Evolutionary conservation across 2,113 vertebrate species (phyloP).

Genomic region (Channa argus): DNA sequence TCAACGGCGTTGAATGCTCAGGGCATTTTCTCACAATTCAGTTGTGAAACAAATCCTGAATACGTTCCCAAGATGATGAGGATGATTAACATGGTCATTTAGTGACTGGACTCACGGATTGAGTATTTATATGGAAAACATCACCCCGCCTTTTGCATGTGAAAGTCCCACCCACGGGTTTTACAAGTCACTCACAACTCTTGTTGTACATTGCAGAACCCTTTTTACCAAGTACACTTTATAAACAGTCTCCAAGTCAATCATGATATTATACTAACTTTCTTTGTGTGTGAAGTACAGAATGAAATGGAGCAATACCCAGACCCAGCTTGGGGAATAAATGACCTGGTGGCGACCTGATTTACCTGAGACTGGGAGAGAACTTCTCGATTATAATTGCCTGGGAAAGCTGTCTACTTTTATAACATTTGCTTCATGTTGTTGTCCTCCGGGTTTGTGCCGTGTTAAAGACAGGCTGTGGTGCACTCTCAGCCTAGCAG

Average conservation of each 20-base stretch:
- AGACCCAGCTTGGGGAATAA: conserved; percentile 2
- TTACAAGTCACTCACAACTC: conserved; percentile 12
- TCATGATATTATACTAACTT: conserved; percentile 4
- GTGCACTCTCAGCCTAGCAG: too few species aligned
- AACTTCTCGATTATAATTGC: conserved; percentile 20
- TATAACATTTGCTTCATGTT: conserved; percentile 43
- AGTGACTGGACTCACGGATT: not conserved
- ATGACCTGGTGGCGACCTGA: conserved; percentile 15
- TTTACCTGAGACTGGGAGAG: conserved; percentile 23
- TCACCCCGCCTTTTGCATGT: conserved; percentile 41
- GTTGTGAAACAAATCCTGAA: not conserved
- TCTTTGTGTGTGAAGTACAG: not conserved
- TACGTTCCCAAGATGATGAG: not conserved
- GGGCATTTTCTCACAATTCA: not conserved
- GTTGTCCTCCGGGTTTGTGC: conserved; percentile 40
- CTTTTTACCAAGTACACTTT: not conserved
- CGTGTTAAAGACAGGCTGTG: conserved; percentile 19
- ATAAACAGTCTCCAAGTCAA: not conserved
- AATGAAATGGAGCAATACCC: conserved; percentile 1
- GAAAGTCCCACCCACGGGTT: conserved; percentile 61
- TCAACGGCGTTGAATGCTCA: not conserved
- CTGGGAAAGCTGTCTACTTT: conserved; percentile 46
- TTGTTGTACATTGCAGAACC: not conserved
- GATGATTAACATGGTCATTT: conserved; percentile 8
- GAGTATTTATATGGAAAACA: conserved; percentile 51